Evolutionary conservation across 2,888 invertebrate species (phyloP), one percentile per base, ranked within the genome.

Genomic region (Andrena haemorrhoa): DNA sequence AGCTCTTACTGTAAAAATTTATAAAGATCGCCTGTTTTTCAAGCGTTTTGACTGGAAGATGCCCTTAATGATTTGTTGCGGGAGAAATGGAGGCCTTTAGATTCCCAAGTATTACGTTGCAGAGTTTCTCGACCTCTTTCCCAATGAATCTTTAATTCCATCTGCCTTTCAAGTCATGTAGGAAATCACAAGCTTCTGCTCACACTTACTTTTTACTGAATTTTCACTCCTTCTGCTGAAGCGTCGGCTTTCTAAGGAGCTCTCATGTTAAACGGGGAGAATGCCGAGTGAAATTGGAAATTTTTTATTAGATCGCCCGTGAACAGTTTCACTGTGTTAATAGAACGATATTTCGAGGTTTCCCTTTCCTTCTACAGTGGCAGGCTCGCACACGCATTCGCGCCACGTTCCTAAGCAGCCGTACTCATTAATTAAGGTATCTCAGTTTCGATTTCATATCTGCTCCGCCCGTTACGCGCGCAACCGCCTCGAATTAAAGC

Each of bases 401-500:
- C 16, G 35, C 47, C 71, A 53, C 72, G 75, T 83, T 65, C 75
- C 74, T 64, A 53, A 74, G 69, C 71, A 77, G 69, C 78, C 73
- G 75, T 78, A 75, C 86, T 86, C 84, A 75, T 82, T 88, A 88
- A 90, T 89, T 85, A 88, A 83, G 70, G 84, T 82, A 69, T 81
- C 75, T 80, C 16, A 76, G 84, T 89, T 89, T 89, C 89, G 89
- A 88, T 89, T 89, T 89, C 89, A 76, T 86, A 84, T 78, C 76
- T 60, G 70, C 61, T 74, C 78, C 29, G 56, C 51, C 75, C 79
- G 78, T 83, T 82, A 76, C 56, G 66, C 82, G 83, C 85, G 84
- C 86, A 89, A 85, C 76, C 47, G 65, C 8, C 56, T 20, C n/a
- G 33, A 16, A 8, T n/a, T 26, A 23, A 16, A n/a, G 12, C 56